phyloP scores from a whole-genome alignment of 2,113 vertebrate species.

The Paramormyrops kingsleyae region DNA sequence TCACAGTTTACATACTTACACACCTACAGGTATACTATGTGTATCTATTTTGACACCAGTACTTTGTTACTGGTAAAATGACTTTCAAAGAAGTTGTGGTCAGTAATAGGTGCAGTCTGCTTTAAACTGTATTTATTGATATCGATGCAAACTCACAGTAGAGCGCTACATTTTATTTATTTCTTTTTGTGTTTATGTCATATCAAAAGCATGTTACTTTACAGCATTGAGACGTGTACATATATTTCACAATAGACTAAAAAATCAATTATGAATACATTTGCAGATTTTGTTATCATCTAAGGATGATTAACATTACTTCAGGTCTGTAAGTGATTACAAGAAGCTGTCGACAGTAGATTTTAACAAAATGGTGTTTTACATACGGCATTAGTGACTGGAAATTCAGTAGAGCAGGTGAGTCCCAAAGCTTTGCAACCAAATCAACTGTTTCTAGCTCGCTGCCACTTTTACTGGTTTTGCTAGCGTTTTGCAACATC shows the following conservation, averaged over 20 bases:
- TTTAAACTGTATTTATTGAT: constrained; percentile 13
- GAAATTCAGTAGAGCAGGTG: background rate
- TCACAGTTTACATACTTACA: background rate
- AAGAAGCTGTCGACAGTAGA: background rate
- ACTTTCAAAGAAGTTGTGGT: background rate
- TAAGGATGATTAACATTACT: background rate
- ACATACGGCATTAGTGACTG: background rate
- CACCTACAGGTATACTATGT: background rate
- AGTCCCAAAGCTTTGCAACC: background rate
- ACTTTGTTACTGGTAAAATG: background rate
- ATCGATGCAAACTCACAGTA: constrained; percentile 1
- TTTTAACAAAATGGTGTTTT: background rate
- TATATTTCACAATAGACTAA: background rate
- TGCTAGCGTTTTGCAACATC: background rate
- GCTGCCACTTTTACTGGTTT: background rate
- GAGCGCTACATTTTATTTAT: background rate
- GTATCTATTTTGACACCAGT: background rate
- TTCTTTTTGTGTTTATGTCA: background rate
- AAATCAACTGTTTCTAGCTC: background rate
- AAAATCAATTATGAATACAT: background rate
- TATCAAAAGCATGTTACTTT: constrained; percentile 15
- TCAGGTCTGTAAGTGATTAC: background rate
- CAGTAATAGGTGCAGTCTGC: background rate
- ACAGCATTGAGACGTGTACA: background rate
- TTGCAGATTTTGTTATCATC: background rate